Conservation (phyloP, 2,113 vertebrate genomes). For the Rissa tridactyla region DNA sequence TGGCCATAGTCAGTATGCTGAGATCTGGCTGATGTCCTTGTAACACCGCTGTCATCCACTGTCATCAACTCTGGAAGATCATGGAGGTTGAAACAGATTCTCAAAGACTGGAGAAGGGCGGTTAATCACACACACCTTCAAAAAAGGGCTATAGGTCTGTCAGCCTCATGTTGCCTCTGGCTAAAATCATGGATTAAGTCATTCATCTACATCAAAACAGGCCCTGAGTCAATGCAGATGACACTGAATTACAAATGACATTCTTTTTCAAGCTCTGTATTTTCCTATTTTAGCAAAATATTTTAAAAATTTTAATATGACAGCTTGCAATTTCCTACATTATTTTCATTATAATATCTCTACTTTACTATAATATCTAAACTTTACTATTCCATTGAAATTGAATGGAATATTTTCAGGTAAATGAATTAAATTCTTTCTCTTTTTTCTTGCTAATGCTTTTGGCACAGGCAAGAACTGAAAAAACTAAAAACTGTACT, state of each 20-base stretch:
- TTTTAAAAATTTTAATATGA: background rate
- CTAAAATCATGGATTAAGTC: background rate
- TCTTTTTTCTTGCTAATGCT: background rate
- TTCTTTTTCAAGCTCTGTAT: background rate
- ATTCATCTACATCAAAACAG: background rate
- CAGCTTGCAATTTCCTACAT: background rate
- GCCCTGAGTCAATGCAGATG: background rate
- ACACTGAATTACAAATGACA: background rate
- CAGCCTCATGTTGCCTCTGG: background rate
- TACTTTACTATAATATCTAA: background rate
- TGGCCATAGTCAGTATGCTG: background rate
- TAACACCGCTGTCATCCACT: background rate
- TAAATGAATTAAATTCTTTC: background rate
- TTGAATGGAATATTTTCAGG: background rate
- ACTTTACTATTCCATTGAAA: background rate
- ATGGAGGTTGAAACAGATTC: background rate
- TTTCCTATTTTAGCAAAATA: background rate
- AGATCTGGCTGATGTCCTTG: background rate
- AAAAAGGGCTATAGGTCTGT: background rate
- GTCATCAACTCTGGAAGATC: background rate
- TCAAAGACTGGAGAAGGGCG: background rate
- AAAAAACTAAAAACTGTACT: background rate
- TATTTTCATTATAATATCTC: background rate
- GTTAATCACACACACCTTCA: background rate
- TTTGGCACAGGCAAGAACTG: background rate